Percentiles rank a stretch among this genome's conserved stretches.
Evolutionary conservation across 2,888 invertebrate species (phyloP).

Genomic region (Nebria brevicollis): DNA sequence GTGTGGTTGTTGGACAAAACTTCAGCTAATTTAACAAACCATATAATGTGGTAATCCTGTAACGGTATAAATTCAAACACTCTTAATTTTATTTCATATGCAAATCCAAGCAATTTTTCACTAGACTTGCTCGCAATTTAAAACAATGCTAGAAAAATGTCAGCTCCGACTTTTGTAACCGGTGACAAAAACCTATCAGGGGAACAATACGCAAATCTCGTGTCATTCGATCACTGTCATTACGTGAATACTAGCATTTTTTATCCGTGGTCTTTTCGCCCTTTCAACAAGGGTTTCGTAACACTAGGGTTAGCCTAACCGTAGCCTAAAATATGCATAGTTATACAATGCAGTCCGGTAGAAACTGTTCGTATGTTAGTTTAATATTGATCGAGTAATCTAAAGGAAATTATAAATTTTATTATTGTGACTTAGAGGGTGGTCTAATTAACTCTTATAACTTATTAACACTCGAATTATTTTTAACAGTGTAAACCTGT

Average conservation of each 20-base stretch:
- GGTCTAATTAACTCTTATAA: not conserved
- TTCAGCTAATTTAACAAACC: not conserved
- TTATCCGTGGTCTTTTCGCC: constrained; percentile 23
- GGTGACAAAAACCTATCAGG: constrained; percentile 16
- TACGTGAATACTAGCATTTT: constrained; percentile 39
- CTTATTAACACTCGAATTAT: not conserved
- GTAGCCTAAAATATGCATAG: not conserved
- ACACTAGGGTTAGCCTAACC: not conserved
- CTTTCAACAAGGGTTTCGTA: constrained; percentile 4
- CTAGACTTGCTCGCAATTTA: not conserved
- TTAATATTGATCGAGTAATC: not conserved
- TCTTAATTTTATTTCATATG: constrained; percentile 8
- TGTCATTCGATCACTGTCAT: constrained; percentile 47
- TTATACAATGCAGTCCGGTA: no score
- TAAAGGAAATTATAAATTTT: constrained; percentile 1
- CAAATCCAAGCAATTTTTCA: constrained; percentile 11
- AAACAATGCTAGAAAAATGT: constrained; percentile 39
- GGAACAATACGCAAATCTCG: constrained; percentile 17
- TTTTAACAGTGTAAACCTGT: not conserved
- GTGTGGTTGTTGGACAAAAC: not conserved
- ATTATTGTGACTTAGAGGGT: not conserved
- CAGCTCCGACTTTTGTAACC: constrained; percentile 8
- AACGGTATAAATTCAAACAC: not conserved
- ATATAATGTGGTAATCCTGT: not conserved
- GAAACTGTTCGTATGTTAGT: not conserved